Evolutionary conservation across 2,113 vertebrate species (phyloP).

Genomic region (Ranitomeya variabilis): DNA sequence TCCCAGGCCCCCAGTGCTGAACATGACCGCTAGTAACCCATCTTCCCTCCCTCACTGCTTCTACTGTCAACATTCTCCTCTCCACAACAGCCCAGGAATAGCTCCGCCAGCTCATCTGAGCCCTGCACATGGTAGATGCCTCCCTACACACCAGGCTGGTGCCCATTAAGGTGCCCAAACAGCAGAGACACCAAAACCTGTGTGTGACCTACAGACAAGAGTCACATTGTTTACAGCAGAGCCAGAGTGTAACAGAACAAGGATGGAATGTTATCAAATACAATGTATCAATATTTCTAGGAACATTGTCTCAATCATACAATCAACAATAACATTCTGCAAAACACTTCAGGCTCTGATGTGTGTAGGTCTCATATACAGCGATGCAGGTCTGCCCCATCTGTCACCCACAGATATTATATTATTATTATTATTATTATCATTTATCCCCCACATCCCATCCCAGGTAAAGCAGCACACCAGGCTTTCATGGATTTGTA

Average conservation of each 20-base stretch:
- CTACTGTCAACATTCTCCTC: conserved; percentile 66
- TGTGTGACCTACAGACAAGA: not conserved
- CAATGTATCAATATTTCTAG: not conserved
- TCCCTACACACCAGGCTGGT: not conserved
- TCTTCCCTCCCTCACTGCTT: conserved; percentile 37
- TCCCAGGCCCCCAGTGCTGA: conserved; percentile 56
- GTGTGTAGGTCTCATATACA: not conserved
- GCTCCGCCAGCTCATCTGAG: not conserved
- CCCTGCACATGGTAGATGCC: not conserved
- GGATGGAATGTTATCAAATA: not conserved
- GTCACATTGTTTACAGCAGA: not conserved
- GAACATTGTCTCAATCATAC: not conserved
- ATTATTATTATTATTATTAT: too few species aligned
- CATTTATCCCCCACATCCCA: not conserved
- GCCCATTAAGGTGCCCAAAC: not conserved
- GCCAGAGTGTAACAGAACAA: not conserved
- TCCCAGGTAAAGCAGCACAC: not conserved
- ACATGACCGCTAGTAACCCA: conserved; percentile 73
- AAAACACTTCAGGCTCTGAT: not conserved
- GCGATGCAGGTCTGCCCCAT: not conserved
- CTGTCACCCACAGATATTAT: not conserved
- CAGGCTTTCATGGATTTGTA: not conserved
- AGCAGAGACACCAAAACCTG: not conserved
- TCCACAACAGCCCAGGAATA: conserved; percentile 56
- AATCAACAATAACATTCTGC: not conserved